Evolutionary conservation across 2,113 vertebrate species (phyloP).

Genomic region (Chelonoidis abingdonii): DNA sequence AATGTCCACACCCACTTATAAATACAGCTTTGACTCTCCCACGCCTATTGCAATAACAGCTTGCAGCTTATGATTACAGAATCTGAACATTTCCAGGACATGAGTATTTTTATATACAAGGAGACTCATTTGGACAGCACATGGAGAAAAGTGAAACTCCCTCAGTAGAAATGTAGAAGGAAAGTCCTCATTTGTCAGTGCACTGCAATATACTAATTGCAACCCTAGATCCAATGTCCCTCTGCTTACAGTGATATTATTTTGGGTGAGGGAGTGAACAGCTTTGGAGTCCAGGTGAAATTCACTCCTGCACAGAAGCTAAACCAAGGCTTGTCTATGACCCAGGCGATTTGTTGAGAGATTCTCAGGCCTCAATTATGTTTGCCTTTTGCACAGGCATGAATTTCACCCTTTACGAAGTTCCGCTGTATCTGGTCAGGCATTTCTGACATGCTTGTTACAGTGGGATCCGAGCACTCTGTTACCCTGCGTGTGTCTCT

Average conservation of each 20-base stretch:
- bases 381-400: not conserved
- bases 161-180: not conserved
- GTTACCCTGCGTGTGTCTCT: not conserved
- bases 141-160: rapidly evolving
- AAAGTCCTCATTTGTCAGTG: not conserved
- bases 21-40: not conserved
- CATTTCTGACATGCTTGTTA: not conserved
- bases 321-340: not conserved
- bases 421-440: rapidly evolving
- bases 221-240: not conserved
- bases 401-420: not conserved
- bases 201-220: rapidly evolving
- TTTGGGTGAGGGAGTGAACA: not conserved
- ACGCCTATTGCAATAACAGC: not conserved
- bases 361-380: not conserved
- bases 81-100: not conserved
- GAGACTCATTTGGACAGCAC: not conserved
- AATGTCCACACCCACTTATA: not conserved
- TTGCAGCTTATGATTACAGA: not conserved
- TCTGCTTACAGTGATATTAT: not conserved
- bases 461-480: not conserved
- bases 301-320: not conserved
- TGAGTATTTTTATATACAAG: not conserved
- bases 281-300: not conserved
- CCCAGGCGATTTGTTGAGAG: not conserved